Evolutionary conservation across 2,797 vertebrate species (phyloP), one percentile per base, ranked within the genome.

Genomic region (Ispidina lecontei): DNA sequence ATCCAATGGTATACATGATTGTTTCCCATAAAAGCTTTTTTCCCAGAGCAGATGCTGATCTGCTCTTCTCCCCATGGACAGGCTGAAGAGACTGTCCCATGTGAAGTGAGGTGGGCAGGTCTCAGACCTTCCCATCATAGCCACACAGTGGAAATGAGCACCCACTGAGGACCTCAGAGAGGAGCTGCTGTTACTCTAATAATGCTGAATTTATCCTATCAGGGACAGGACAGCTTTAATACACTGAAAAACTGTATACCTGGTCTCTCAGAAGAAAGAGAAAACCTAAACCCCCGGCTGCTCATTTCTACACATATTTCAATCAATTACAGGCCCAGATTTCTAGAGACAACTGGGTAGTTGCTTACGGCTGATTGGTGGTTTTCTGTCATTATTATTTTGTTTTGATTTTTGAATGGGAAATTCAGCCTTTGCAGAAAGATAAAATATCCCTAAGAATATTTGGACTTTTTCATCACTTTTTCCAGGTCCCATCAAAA

Each of bases 71-170:
- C 41, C 51, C 56, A 33, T 12, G 29, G 37, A 22, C 18, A 33
- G 39, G 39, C 21, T 47, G 69, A 28, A 52, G 46, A 41, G 49
- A 22, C 44, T 14, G 20, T 3, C 2, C 10, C n/a, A 21, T 1
- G 0, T 31, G 60, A 44, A 68, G 44, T 1, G 33, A 79, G 69
- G 19, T 9, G 33, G 64, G 46, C 60, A 58, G 49, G 31, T 76
- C 69, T 55, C 55, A 76, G 64, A 46, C 35, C 33, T 68, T n/a
- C 69, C 63, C 21, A 7, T 15, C n/a, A 2, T 12, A 39, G 51
- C 5, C 68, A 71, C 0, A 1, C 22, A 29, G 33, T 0, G 1
- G 33, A 46, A 81, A 43, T 0, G 3, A 68, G 23, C 51, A 41
- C 3, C 58, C 39, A 17, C 15, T 0, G 1, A 39, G 87, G 33